Conservation (phyloP, 1,140 invertebrate genomes). For the Coptotermes formosanus region DNA sequence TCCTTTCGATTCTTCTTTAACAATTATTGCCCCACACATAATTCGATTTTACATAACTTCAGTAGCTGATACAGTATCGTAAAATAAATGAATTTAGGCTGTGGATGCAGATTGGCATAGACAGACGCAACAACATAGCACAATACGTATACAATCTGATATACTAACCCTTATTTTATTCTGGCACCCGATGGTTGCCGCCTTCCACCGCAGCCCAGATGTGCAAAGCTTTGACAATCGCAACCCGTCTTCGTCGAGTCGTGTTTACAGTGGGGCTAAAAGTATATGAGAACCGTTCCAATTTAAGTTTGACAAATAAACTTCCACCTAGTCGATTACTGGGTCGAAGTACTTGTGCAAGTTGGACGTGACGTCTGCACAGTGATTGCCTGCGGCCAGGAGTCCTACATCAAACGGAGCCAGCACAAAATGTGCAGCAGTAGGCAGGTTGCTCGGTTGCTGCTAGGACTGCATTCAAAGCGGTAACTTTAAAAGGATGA, state of each 20-base stretch:
- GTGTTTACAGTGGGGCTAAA: not conserved
- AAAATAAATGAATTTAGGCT: too few relatives aligned
- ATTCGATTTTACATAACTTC: too few relatives aligned
- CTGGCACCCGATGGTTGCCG: not conserved
- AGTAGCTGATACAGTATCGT: too few relatives aligned
- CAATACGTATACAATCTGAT: too few relatives aligned
- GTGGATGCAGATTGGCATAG: too few relatives aligned
- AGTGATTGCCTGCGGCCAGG: not conserved
- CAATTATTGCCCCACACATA: too few relatives aligned
- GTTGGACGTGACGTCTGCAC: not conserved
- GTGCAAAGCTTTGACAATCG: not conserved
- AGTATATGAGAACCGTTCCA: constrained; percentile 1
- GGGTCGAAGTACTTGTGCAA: not conserved
- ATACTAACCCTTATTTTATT: not conserved
- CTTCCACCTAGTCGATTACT: not conserved
- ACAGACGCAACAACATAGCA: too few relatives aligned
- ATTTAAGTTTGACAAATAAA: constrained; percentile 8
- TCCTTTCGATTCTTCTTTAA: too few relatives aligned
- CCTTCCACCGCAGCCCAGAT: not conserved
- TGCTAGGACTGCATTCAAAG: too few relatives aligned
- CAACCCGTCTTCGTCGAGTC: not conserved
- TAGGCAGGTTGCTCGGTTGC: too few relatives aligned
- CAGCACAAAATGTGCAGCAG: too few relatives aligned
- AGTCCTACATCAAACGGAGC: not conserved
- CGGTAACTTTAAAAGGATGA: too few relatives aligned